These are phyloP conservation scores for Hypselothyrea guttata DNA, from an alignment of 2,888 invertebrate species.

Conservation along the genomic window DNA sequence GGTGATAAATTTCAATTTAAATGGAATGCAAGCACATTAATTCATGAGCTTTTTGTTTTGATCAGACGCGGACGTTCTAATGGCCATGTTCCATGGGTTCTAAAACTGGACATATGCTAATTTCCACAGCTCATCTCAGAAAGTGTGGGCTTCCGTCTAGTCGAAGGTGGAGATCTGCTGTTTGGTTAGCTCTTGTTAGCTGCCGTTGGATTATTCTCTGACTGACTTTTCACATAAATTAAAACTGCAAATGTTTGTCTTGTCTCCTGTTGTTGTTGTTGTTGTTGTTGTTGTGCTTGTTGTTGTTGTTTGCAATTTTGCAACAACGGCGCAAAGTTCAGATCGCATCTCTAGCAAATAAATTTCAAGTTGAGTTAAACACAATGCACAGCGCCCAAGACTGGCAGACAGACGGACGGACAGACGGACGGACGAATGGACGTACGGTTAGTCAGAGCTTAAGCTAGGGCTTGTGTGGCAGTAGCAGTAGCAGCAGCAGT, in stretches of 20 bases:
- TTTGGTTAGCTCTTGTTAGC: conserved; percentile 27
- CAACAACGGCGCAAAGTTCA: conserved; percentile 64
- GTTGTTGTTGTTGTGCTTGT: conserved; percentile 8
- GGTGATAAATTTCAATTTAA: conserved; percentile 33
- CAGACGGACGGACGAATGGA: conserved; percentile 16
- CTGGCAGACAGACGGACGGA: conserved; percentile 28
- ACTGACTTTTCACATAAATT: conserved; percentile 66
- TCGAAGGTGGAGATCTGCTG: conserved; percentile 16
- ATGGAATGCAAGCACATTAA: conserved; percentile 45
- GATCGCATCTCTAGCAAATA: conserved; percentile 71
- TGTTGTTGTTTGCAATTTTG: conserved; percentile 44
- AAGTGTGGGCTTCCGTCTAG: conserved; percentile 35
- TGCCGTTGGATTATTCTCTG: conserved; percentile 23
- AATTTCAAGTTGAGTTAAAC: conserved; percentile 62
- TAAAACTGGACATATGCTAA: conserved; percentile 41
- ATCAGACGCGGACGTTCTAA: conserved; percentile 24
- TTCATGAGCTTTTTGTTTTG: conserved; percentile 30
- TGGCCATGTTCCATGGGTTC: conserved; percentile 24
- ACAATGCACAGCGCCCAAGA: conserved; percentile 57
- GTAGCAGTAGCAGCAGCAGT: conserved; percentile 1
- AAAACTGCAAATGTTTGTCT: conserved; percentile 57
- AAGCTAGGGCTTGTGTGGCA: conserved; percentile 8
- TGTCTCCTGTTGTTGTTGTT: conserved; percentile 12
- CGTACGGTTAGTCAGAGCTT: conserved; percentile 2
- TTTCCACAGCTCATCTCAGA: conserved; percentile 12